Conservation (phyloP, 2,113 vertebrate species). For the Acrocephalus kingi region DNA sequence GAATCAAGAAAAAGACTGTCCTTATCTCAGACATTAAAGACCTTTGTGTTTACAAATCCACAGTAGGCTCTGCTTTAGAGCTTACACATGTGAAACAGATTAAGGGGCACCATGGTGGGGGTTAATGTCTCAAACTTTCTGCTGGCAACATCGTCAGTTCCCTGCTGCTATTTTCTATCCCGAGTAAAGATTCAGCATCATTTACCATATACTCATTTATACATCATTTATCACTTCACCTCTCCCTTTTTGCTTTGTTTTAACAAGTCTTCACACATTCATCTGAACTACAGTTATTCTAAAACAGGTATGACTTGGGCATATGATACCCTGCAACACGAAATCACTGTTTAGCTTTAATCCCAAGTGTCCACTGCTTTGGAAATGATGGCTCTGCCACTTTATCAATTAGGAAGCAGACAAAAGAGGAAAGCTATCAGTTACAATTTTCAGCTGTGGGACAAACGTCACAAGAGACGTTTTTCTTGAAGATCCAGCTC, state of each 20-base stretch:
- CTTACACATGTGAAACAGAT: constrained; percentile 59
- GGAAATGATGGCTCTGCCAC: not conserved
- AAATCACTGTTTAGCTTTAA: not conserved
- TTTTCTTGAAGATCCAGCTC: not conserved
- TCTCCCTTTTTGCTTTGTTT: not conserved
- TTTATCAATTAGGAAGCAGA: not conserved
- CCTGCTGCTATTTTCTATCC: not conserved
- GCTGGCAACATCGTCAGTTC: not conserved
- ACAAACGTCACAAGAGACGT: not conserved
- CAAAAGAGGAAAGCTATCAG: not conserved
- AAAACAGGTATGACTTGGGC: not conserved
- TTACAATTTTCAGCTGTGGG: not conserved
- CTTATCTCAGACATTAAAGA: constrained; percentile 2
- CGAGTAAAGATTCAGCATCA: not conserved
- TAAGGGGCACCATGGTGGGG: constrained; percentile 22
- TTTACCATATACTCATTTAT: not conserved
- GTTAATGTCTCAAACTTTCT: not conserved
- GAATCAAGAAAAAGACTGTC: not conserved
- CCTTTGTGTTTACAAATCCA: constrained; percentile 37
- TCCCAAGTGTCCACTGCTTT: not conserved
- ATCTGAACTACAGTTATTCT: not conserved
- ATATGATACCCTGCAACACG: rapidly evolving
- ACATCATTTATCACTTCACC: not conserved
- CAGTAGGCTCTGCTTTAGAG: not conserved
- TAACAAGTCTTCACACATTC: not conserved